Percentiles rank a stretch among this genome's conserved stretches.
Evolutionary conservation across 2,888 invertebrate species (phyloP).

Genomic region (Drosophila macrospina): DNA sequence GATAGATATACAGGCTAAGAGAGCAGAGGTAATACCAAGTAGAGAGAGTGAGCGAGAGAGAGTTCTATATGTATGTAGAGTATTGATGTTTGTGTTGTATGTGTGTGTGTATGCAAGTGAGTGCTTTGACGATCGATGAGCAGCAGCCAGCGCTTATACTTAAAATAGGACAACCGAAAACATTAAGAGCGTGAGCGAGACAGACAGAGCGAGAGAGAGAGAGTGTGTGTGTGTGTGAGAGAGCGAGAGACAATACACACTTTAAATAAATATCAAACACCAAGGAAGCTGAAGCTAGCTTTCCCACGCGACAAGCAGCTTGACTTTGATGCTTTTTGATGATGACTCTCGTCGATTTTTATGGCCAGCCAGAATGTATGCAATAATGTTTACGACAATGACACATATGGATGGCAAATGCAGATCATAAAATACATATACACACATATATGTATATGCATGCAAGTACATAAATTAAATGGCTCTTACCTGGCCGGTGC

Average conservation of each 20-base stretch:
- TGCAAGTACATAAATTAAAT: constrained; percentile 25
- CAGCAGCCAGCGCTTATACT: constrained; percentile 6
- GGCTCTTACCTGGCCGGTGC: constrained; percentile 88
- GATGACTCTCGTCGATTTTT: constrained; percentile 33
- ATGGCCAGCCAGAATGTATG: constrained; percentile 67
- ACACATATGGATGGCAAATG: constrained; percentile 55
- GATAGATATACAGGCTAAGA: constrained; percentile 5
- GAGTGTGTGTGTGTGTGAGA: constrained; percentile 9
- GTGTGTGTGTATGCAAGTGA: constrained; percentile 29
- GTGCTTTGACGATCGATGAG: constrained; percentile 49
- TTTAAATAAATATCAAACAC: constrained; percentile 83
- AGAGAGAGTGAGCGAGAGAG: constrained; percentile 34
- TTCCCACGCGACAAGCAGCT: constrained; percentile 27
- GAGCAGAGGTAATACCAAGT: constrained; percentile 30
- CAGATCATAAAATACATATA: constrained; percentile 28
- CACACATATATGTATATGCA: background rate
- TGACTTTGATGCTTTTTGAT: constrained; percentile 65
- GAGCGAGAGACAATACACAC: constrained; percentile 42
- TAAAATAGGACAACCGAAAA: constrained; percentile 10
- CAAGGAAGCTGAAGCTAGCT: constrained; percentile 71
- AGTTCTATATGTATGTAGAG: constrained; percentile 20
- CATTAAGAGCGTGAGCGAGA: constrained; percentile 30
- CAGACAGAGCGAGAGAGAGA: constrained; percentile 24
- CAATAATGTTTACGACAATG: constrained; percentile 58
- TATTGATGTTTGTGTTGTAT: constrained; percentile 47